Conservation (phyloP, 2,113 vertebrate genomes). For the Oncorhynchus mykiss region DNA sequence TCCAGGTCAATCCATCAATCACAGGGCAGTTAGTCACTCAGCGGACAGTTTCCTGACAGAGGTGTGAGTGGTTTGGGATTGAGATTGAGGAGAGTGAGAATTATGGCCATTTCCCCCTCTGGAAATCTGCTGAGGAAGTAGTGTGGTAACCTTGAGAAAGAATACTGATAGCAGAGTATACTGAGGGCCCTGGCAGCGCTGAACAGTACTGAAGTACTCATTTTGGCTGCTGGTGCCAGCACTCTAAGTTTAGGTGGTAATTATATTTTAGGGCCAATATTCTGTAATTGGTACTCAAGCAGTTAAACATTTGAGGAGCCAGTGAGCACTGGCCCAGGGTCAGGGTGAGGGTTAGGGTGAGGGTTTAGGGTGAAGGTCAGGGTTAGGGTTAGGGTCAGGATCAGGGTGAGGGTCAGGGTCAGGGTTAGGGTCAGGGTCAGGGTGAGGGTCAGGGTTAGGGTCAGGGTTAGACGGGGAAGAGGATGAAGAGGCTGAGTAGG, state of each 20-base stretch:
- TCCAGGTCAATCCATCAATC: slow-evolving; percentile 77
- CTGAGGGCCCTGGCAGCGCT: not conserved
- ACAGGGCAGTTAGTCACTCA: slow-evolving; percentile 70
- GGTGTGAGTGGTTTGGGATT: slow-evolving; percentile 72
- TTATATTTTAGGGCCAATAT: too few species aligned
- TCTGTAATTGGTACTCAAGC: too few species aligned
- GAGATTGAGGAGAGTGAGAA: slow-evolving; percentile 71
- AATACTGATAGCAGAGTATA: slow-evolving; percentile 14
- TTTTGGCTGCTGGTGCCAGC: too few species aligned
- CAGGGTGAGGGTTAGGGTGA: not conserved
- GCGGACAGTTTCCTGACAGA: slow-evolving; percentile 71
- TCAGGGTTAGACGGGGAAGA: too few species aligned
- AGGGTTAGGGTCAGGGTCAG: too few species aligned
- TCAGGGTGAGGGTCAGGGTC: too few species aligned
- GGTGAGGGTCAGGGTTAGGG: too few species aligned
- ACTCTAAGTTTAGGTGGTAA: too few species aligned
- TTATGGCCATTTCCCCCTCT: slow-evolving; percentile 43
- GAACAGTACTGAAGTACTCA: not conserved
- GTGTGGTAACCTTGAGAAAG: slow-evolving; percentile 60
- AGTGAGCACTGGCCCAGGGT: not conserved
- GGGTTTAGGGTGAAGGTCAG: too few species aligned
- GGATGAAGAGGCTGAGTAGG: too few species aligned
- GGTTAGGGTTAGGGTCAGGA: too few species aligned
- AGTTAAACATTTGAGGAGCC: too few species aligned
- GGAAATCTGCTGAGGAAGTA: slow-evolving; percentile 44